A percentile compares a stretch with the other conserved stretches of the same genome.
Conservation (phyloP, 2,888 invertebrate species). For the Epinotia ramella region DNA sequence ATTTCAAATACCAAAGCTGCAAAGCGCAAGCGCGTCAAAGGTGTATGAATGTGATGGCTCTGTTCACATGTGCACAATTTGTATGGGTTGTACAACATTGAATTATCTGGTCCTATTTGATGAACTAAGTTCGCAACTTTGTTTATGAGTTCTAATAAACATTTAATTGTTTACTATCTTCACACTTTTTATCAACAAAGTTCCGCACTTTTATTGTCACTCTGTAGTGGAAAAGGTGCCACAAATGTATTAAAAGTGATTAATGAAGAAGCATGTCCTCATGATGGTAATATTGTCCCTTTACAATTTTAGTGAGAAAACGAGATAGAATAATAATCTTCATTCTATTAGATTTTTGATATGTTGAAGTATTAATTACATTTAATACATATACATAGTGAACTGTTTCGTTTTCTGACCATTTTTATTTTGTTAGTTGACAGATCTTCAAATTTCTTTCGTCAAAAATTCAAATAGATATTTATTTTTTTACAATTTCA, state of each 20-base stretch:
- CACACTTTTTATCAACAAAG: neutral
- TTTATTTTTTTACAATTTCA: neutral
- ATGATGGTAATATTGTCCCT: neutral
- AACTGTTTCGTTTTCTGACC: constrained; percentile 7
- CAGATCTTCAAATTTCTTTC: neutral
- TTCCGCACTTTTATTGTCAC: constrained; percentile 3
- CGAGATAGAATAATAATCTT: neutral
- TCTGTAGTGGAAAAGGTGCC: constrained; percentile 9
- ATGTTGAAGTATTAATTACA: neutral
- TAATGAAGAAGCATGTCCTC: neutral
- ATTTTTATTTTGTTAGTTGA: constrained; percentile 6
- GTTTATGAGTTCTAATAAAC: neutral
- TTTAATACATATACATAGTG: neutral
- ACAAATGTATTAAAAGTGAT: constrained; percentile 9
- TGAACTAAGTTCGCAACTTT: constrained; percentile 5
- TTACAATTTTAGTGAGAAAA: constrained; percentile 6
- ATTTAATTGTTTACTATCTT: neutral
- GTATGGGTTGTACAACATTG: constrained; percentile 23
- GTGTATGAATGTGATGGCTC: constrained; percentile 19
- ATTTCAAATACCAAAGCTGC: neutral
- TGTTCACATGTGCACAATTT: constrained; percentile 13
- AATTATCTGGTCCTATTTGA: constrained; percentile 14
- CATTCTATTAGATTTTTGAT: too few species aligned
- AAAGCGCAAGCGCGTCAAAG: neutral
- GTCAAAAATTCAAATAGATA: neutral